Evolutionary conservation across 2,888 invertebrate genomes (phyloP), one percentile per base, ranked within the genome.

Genomic region (Metallyticus violacea): DNA sequence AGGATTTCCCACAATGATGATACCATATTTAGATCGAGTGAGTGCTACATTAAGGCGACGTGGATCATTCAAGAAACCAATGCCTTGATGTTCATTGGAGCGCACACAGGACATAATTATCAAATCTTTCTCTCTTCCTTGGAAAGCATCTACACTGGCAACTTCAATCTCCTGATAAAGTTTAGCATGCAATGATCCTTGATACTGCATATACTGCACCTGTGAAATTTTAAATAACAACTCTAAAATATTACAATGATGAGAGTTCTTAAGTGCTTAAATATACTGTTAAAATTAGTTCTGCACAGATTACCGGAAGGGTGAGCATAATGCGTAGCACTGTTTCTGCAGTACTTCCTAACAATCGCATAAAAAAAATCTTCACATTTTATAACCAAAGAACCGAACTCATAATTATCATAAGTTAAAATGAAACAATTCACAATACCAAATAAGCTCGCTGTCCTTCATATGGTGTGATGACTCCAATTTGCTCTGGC

Each of bases 31-130:
- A 6, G 99, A 99, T 87, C 99, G 95, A 0, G 99, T 99, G 26
- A 99, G 92, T 0, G 99, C 99, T 0, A 99, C 99, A 92, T 99
- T 99, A 85, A 99, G 93, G 85, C 99, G 96, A 2, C 99, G 94
- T 0, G 99, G 99, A 92, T 99, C 99, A 91, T 99, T 99, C 77
- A 99, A 93, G 91, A 99, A 99, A 0, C 99, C 99, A 90, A 99
- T 99, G 78, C 99, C 99, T 91, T 99, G 99, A 90, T 99, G 98
- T 91, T 99, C 99, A 91, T 99, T 99, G 6, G 99, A 98, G 85
- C 99, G 95, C 2, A 99, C 99, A 92, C 99, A 99, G 0, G 99
- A 99, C 96, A 99, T 97, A 85, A 99, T 98, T 89, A 99, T 99
- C 87, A 99, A 97, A 91, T 99, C 99, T 91, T 99, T 99, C 91